Percentiles rank a stretch among this genome's conserved stretches.
Conservation (phyloP, 2,113 vertebrate genomes). For the Nibea coibor region DNA sequence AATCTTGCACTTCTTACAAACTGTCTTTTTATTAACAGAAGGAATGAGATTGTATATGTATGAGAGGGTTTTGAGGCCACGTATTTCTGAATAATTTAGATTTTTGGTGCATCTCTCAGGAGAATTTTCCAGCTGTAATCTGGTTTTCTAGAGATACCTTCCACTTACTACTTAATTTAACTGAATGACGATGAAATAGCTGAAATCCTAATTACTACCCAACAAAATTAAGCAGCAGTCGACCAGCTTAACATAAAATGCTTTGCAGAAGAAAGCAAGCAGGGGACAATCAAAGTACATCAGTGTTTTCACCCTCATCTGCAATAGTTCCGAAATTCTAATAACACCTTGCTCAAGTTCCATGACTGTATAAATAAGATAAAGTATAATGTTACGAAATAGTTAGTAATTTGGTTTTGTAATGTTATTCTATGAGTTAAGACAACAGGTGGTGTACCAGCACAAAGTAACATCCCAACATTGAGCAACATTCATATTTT, state of each 20-base stretch:
- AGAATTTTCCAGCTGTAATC: not conserved
- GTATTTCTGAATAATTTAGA: not conserved
- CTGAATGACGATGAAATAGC: not conserved
- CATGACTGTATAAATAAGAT: not conserved
- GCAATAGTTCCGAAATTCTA: not conserved
- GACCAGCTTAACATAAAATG: conserved; percentile 2
- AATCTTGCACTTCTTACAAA: conserved; percentile 27
- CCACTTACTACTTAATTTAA: conserved; percentile 2
- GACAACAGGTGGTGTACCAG: not conserved
- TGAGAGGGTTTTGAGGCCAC: not conserved
- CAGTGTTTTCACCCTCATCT: not conserved
- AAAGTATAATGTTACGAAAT: not conserved
- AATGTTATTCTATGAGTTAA: not conserved
- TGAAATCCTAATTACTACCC: not conserved
- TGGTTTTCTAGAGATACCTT: not conserved
- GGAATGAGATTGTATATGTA: not conserved
- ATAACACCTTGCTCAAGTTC: not conserved
- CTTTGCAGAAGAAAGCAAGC: not conserved
- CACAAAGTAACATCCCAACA: not conserved
- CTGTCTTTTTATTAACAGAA: not conserved
- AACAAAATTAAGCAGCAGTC: conserved; percentile 5
- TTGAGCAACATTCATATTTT: not conserved
- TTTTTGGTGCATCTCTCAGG: not conserved
- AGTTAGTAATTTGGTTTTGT: not conserved
- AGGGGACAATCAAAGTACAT: not conserved